Conservation (phyloP, 2,888 invertebrate genomes). For the Synergus umbraculus region DNA sequence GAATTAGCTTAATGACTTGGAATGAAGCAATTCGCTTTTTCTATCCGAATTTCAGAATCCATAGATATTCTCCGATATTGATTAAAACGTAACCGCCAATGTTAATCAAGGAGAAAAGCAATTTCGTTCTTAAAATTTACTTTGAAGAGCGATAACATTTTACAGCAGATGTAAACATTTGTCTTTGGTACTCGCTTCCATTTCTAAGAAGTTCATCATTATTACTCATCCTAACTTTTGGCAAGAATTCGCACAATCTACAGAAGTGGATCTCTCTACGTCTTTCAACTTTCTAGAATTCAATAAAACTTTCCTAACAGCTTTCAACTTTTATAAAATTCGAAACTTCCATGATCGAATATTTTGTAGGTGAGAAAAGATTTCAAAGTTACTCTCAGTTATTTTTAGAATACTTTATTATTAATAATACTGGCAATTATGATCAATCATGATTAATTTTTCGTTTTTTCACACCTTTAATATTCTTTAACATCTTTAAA, state of each 20-base stretch:
- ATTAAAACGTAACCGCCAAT: background rate
- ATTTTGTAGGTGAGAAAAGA: background rate
- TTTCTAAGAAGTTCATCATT: conserved; percentile 20
- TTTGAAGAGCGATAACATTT: background rate
- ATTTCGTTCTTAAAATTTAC: background rate
- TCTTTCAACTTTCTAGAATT: conserved; percentile 1
- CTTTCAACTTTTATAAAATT: background rate
- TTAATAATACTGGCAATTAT: too few relatives aligned
- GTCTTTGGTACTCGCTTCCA: conserved; percentile 11
- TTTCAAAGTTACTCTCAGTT: background rate
- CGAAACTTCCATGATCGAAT: background rate
- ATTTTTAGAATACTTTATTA: too few relatives aligned
- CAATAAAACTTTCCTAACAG: conserved; percentile 16
- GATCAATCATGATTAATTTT: too few relatives aligned
- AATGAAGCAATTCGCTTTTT: conserved; percentile 2
- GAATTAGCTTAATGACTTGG: background rate
- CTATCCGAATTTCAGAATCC: background rate
- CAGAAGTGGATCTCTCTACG: conserved; percentile 14
- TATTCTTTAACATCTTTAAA: too few relatives aligned
- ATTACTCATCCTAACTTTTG: conserved; percentile 14
- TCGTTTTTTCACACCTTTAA: too few relatives aligned
- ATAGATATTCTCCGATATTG: background rate
- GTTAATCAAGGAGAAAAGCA: conserved; percentile 1
- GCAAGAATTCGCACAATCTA: conserved; percentile 22
- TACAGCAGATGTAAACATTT: conserved; percentile 9